Percentiles rank a stretch among this genome's conserved stretches.
Conservation (phyloP, 2,113 vertebrate species). For the Chascanopsetta lugubris region DNA sequence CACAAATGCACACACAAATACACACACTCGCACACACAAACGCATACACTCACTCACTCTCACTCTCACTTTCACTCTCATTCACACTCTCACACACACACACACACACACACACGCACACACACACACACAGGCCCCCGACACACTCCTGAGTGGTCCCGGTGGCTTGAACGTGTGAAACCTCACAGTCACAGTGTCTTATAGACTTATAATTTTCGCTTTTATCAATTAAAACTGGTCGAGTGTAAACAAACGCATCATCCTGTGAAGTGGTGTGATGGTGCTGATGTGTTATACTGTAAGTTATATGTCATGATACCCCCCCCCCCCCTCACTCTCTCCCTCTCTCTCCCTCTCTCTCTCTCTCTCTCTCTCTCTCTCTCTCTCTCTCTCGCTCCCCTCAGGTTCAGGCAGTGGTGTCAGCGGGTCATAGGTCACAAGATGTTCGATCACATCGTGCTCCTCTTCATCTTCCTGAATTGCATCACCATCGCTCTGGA, state of each 20-base stretch:
- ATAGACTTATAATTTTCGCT: slow-evolving; percentile 22
- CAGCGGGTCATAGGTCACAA: slow-evolving; percentile 93
- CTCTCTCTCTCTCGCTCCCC: slow-evolving; percentile 3
- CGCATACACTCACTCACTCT: no score
- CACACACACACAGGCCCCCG: slow-evolving; percentile 6
- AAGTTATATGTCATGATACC: no score
- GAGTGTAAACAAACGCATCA: background rate
- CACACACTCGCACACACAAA: no score
- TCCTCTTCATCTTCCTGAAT: slow-evolving; percentile 97
- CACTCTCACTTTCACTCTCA: no score
- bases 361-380: background rate
- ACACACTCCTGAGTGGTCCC: slow-evolving; percentile 26
- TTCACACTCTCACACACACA: slow-evolving; percentile 77
- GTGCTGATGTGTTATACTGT: background rate
- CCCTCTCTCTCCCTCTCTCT: background rate
- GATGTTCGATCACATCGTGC: slow-evolving; percentile 94
- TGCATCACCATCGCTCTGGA: slow-evolving; percentile 97
- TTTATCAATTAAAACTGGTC: slow-evolving; percentile 51
- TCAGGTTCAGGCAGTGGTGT: slow-evolving; percentile 88
- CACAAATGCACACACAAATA: background rate
- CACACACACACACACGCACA: slow-evolving; percentile 37
- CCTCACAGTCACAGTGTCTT: slow-evolving; percentile 44
- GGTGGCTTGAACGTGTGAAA: slow-evolving; percentile 42
- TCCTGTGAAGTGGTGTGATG: background rate
- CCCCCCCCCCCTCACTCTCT: background rate